phyloP scores from a whole-genome alignment of 2,113 vertebrate genomes.

The Oreotrochilus melanogaster region DNA sequence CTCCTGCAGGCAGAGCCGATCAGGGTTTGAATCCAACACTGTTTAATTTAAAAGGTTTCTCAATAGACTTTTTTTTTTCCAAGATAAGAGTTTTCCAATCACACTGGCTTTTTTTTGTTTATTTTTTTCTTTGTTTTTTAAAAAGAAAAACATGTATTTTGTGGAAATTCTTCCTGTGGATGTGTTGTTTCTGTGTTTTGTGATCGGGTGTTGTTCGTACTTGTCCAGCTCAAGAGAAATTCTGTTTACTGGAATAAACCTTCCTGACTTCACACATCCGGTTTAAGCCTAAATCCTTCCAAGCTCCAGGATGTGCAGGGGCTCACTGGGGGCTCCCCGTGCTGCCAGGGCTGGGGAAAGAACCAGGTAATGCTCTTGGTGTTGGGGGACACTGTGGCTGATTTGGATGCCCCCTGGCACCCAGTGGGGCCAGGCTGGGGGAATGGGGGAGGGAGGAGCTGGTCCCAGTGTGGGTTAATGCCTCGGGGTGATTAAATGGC shows the following conservation, averaged over 20 bases:
- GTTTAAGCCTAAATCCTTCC: slow-evolving; percentile 4
- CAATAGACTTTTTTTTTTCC: not conserved
- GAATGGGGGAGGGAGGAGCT: not conserved
- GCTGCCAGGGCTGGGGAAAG: not conserved
- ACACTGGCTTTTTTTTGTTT: not conserved
- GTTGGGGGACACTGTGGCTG: not conserved
- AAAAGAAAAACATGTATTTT: not conserved
- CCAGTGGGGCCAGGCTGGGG: not conserved
- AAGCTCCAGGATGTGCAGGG: rapidly evolving
- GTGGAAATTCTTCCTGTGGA: slow-evolving; percentile 55
- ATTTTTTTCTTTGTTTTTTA: not conserved
- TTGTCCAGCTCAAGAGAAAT: slow-evolving; percentile 63
- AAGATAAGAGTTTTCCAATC: slow-evolving; percentile 57
- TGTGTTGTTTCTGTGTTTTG: slow-evolving; percentile 49
- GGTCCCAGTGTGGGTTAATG: not conserved
- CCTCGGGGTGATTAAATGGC: not conserved
- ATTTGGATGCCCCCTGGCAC: not conserved
- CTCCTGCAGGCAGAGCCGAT: slow-evolving; percentile 2
- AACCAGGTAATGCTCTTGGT: not conserved
- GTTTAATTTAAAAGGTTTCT: slow-evolving; percentile 66
- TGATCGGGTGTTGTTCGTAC: slow-evolving; percentile 20
- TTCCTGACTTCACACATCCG: slow-evolving; percentile 10
- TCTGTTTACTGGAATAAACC: slow-evolving; percentile 67
- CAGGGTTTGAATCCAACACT: slow-evolving; percentile 51
- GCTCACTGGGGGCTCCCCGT: rapidly evolving